Conservation (phyloP, 1,140 invertebrate species). For the Nylanderia fulva region DNA sequence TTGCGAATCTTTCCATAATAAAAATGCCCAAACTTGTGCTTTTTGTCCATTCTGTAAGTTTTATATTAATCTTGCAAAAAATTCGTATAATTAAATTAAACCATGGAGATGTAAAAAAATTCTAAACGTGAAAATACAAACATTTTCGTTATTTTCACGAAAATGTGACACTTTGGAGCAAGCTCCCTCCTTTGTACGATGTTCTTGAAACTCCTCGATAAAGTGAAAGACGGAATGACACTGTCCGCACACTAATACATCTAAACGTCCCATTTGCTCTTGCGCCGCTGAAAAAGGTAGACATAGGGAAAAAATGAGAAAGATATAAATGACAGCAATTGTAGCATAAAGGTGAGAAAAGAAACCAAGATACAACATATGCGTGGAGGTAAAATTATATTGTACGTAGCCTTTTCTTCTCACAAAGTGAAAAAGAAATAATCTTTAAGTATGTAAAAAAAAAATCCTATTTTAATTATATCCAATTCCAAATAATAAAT, state of each 20-base stretch:
- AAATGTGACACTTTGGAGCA: constrained; percentile 83
- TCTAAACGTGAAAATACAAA: constrained; percentile 68
- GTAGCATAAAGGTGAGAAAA: not conserved
- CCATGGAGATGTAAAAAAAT: not conserved
- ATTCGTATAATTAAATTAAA: not conserved
- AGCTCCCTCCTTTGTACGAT: constrained; percentile 84
- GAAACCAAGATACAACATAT: no score
- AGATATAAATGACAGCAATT: not conserved
- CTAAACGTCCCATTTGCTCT: constrained; percentile 90
- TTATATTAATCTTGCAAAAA: not conserved
- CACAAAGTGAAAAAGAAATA: not conserved
- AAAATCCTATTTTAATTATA: not conserved
- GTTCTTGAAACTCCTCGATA: constrained; percentile 91
- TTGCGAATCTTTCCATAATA: constrained; percentile 92
- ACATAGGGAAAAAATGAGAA: not conserved
- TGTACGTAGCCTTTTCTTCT: no score
- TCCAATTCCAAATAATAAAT: not conserved
- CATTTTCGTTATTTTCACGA: constrained; percentile 83
- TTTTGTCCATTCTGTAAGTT: constrained; percentile 89
- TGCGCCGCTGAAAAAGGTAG: constrained; percentile 87
- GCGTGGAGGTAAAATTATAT: no score
- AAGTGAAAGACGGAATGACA: constrained; percentile 93
- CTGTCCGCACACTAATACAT: constrained; percentile 92
- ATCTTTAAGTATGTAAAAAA: no score
- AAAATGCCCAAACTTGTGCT: constrained; percentile 93